Base-by-base conservation (phyloP, 1,140 invertebrate genomes). In the Antheraea pernyi region DNA sequence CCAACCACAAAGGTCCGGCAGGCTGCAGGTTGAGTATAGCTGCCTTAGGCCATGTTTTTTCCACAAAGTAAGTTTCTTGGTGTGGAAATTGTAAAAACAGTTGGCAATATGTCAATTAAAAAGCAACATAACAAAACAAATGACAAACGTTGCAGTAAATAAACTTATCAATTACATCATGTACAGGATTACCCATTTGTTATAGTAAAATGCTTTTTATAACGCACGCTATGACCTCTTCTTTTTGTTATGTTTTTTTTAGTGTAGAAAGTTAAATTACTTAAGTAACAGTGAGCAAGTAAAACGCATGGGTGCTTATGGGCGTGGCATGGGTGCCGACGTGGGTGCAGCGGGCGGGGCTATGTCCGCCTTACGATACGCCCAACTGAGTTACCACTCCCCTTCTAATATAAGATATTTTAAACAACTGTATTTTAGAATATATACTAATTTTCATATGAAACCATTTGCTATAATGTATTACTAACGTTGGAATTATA, bases 291-390 rank as follows among this genome's bases (percentile, higher is more conserved):
- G 46, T 53, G 46, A 16, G 2, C 4, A 13, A 16, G 46, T 13
- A 53, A 53, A 53, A 53, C 46, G 46, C 46, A 53, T 53, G 46
- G 46, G 46, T 53, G 46, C 16, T 53, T 0, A 16, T 71, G 60
- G 69, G 69, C 64, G 69, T 59, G 42, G 65, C 30, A 62, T 86
- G 84, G 86, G 86, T 88, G 86, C 82, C 67, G 71, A 68, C 74
- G 74, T 89, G 81, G 86, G 86, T 88, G 85, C 84, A 48, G 59
- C 71, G 74, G 85, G 84, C 80, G 85, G 77, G 67, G 69, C 70
- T 42, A 13, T n/a, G 63, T 30, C 72, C 71, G 65, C 80, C 80
- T 67, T 65, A 36, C 36, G 66, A 61, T 37, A 74, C 74, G 77
- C 72, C 75, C 67, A 77, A 16, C 58, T 53, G 2, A 42, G 22